Evolutionary conservation across 2,797 vertebrate species (phyloP), one percentile per base, ranked within the genome.

Genomic region (Macropus fuliginosus): DNA sequence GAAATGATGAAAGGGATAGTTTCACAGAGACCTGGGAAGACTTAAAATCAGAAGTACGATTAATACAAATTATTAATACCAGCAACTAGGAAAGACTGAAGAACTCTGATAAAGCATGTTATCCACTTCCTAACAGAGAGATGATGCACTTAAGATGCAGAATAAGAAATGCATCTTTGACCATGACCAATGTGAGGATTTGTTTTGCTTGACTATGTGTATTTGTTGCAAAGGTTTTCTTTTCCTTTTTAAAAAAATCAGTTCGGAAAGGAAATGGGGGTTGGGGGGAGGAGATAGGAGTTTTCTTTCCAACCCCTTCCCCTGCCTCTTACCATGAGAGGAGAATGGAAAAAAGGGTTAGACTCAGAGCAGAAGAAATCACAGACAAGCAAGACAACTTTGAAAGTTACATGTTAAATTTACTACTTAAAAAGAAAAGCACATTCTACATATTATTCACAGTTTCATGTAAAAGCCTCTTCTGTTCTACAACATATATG

Each of bases 351-450:
- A 57, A 66, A 93, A 92, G 74, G 56, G 52, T 52, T 52, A 52
- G 52, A 52, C 52, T 52, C 52, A 52, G 52, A 52, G 10, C 87
- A 94, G 94, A 34, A 14, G 13, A 16, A 74, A 74, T 21, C 91
- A 13, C 14, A 92, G 92, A 55, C 92, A 87, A 6, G 29, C 21
- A 81, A 46, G 62, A 52, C 1, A 81, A 81, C 55, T 52, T 11
- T 91, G 31, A 95, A 81, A 46, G 18, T 57, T 94, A 94, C 91
- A 40, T 13, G 55, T 28, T 18, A 46, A 9, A 94, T 52, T 92
- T 93, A 91, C 52, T 29, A 91, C 1, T 6, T 74, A 29, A 93
- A 95, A 96, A 87, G 29, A 93, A 94, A 96, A 87, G 24, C 18
- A 66, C 24, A 57, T 56, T 91, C 57, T 62, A 56, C 2, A 46